Base-by-base conservation (phyloP, 2,888 invertebrate species). In the Diogma glabrata region DNA sequence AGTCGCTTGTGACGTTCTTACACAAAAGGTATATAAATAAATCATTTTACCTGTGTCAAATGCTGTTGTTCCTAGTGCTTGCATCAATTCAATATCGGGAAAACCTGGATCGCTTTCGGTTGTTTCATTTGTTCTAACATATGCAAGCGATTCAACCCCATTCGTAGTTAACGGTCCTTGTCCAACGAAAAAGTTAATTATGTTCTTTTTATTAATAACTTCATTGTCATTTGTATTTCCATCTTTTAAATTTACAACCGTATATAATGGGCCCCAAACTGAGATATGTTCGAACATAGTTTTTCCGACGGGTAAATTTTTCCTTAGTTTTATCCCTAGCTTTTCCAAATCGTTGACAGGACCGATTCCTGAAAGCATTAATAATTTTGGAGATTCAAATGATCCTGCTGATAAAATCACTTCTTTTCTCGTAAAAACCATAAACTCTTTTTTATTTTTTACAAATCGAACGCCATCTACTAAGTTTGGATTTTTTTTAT, bases 341-440 rank as follows among this genome's bases (percentile, higher is more conserved):
- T 69, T 63, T 38, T 63, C 60, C 16, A 79, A 63, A 58, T 79
- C 67, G 36, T 71, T 57, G 54, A 60, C 66, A 0, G 74, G 74
- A n/a, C 75, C 75, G 22, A 75, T 59, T 1, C 88, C 88, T 10
- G 87, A 87, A 16, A 92, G 65, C 85, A 91, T 85, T 12, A 92
- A 73, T 4, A 92, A 65, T 65, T 92, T 90, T 0, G 91, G 88
- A 1, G 87, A 83, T 59, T 85, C 85, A 55, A 92, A 81, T 2
- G 88, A 77, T 1, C 92, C 91, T 9, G 85, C 87, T 43, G 84
- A 81, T 38, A 91, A 60, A 54, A 92, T 83, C 0, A 92, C 81
- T 70, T 87, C 88, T 57, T 74, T 77, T 40, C 67, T 69, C 1
- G 77, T 77, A 36, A 60, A 56, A 3, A 74, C 64, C 10, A 49